phyloP scores from a whole-genome alignment of 2,797 vertebrate species.

The Morus bassanus region DNA sequence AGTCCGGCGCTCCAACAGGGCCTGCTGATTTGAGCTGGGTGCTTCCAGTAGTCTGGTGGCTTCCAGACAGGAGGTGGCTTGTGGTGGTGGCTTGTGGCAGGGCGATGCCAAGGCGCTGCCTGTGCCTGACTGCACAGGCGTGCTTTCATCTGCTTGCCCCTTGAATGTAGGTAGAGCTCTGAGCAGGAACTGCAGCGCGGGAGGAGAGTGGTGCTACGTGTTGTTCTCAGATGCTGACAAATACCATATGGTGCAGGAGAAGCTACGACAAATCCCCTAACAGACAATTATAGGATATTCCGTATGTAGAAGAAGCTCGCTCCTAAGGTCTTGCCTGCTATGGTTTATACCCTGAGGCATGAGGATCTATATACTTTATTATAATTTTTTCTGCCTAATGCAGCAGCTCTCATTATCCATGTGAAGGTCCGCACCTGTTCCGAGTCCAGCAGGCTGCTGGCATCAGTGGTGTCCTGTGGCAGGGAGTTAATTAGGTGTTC shows the following conservation, averaged over 20 bases:
- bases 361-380: neutral
- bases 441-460: neutral
- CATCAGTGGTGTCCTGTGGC: neutral
- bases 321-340: neutral
- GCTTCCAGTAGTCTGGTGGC: neutral
- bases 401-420: neutral
- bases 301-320: neutral
- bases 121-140: accelerated
- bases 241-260: neutral
- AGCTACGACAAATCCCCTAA: neutral
- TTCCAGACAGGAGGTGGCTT: neutral
- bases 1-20: neutral
- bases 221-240: neutral
- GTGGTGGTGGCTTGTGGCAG: neutral
- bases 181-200: neutral
- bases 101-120: neutral
- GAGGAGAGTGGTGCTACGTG: neutral
- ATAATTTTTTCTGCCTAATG: neutral
- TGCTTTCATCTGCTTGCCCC: neutral
- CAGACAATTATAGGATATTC: neutral
- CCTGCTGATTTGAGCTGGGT: neutral
- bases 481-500: neutral
- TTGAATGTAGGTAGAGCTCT: neutral
- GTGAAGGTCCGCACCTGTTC: neutral
- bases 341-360: neutral